A percentile compares a stretch with the other conserved stretches of the same genome.
phyloP scores from a whole-genome alignment of 2,888 invertebrate species.

The Petrolisthes cinctipes region DNA sequence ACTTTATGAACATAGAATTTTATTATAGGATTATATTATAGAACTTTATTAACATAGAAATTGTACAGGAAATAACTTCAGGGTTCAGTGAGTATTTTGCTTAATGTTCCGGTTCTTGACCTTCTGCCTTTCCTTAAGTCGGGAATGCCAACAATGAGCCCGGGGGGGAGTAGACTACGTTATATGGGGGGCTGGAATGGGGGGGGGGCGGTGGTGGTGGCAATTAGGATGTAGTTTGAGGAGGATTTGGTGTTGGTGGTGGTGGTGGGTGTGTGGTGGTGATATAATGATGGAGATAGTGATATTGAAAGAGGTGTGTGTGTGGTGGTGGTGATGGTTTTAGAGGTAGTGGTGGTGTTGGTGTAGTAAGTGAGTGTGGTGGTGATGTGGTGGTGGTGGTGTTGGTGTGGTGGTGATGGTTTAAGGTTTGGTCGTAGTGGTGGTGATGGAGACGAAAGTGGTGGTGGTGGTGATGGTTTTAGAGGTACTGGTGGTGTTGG shows the following conservation, averaged over 20 bases:
- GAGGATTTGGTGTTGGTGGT: not conserved
- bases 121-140: too few relatives aligned
- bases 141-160: too few relatives aligned
- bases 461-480: not conserved
- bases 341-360: not conserved
- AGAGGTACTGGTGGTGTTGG: not conserved
- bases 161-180: too few relatives aligned
- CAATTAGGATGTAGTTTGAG: too few relatives aligned
- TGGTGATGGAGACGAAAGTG: not conserved
- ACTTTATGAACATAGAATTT: too few relatives aligned
- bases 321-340: not conserved
- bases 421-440: not conserved
- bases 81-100: too few relatives aligned
- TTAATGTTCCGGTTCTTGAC: too few relatives aligned
- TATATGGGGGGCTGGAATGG: too few relatives aligned
- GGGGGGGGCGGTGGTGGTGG: too few relatives aligned
- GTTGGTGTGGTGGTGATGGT: not conserved
- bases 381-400: not conserved
- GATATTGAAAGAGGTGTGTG: not conserved
- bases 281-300: not conserved
- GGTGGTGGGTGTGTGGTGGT: not conserved
- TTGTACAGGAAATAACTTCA: too few relatives aligned
- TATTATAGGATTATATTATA: too few relatives aligned
- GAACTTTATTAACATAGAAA: too few relatives aligned
- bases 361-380: not conserved